Evolutionary conservation across 2,113 vertebrate species (phyloP).

Genomic region (Lepus americanus): DNA sequence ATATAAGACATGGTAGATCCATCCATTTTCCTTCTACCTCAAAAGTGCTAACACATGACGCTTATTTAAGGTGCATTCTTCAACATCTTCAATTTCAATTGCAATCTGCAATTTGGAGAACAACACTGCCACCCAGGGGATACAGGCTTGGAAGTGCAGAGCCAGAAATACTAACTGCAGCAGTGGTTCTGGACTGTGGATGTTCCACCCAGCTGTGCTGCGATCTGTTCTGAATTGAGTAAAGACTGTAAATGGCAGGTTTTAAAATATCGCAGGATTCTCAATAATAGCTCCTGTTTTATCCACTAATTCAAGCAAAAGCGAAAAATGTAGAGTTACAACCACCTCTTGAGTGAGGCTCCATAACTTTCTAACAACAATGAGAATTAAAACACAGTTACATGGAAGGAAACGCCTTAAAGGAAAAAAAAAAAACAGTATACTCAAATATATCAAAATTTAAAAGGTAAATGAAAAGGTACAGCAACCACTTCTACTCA

Average conservation of each 20-base stretch:
- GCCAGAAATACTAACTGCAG: neutral
- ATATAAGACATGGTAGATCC: neutral
- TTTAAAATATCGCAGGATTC: neutral
- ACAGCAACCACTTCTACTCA: neutral
- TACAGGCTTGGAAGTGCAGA: neutral
- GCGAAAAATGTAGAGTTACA: neutral
- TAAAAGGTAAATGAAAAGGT: neutral
- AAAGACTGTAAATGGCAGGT: neutral
- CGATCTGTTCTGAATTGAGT: neutral
- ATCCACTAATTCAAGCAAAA: neutral
- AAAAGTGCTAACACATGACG: neutral
- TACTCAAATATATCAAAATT: neutral
- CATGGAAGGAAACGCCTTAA: neutral
- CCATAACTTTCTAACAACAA: neutral
- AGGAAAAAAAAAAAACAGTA: neutral
- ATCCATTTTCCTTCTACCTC: slow-evolving; percentile 45
- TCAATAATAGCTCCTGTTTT: slow-evolving; percentile 19
- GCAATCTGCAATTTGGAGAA: slow-evolving; percentile 67
- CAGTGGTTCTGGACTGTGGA: neutral
- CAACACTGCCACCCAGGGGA: slow-evolving; percentile 87
- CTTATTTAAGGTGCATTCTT: neutral
- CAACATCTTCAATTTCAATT: slow-evolving; percentile 12
- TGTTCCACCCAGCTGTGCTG: neutral
- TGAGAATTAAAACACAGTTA: neutral
- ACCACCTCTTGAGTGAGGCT: neutral